Percentiles rank a stretch among this genome's conserved stretches.
These are phyloP conservation scores for Halisarca cf. caerulea DNA, from an alignment of 37 sponge, comb jelly and placozoan species.

Conservation along the genomic window DNA sequence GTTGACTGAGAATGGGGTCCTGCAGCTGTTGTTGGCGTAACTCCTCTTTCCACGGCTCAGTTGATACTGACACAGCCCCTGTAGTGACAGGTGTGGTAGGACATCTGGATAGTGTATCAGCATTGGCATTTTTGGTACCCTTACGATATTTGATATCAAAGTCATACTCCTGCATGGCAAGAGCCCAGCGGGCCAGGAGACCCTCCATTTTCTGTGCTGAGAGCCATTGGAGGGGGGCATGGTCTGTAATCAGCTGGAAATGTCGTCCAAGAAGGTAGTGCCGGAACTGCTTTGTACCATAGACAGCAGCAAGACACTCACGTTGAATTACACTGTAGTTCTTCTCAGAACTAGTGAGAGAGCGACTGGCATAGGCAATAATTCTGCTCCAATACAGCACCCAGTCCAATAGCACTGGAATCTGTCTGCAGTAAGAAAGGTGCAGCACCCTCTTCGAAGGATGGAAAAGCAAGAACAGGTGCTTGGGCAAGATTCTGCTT, in stretches of 20 bases:
- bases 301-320: neutral
- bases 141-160: slow-evolving; percentile 35
- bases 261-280: neutral
- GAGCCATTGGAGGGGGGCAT: too few species aligned
- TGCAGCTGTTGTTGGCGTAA: neutral
- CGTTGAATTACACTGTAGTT: neutral
- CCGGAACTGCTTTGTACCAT: neutral
- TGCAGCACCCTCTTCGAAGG: neutral
- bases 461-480: slow-evolving; percentile 8
- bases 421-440: slow-evolving; percentile 7
- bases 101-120: slow-evolving; percentile 56
- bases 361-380: slow-evolving; percentile 25
- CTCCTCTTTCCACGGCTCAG: too few species aligned
- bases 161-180: too few species aligned
- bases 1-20: neutral
- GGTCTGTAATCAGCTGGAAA: too few species aligned
- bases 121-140: slow-evolving; percentile 48
- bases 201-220: too few species aligned
- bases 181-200: too few species aligned
- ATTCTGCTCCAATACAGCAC: neutral
- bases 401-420: neutral
- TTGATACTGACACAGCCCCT: too few species aligned
- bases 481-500: neutral
- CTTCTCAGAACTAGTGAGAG: neutral
- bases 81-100: too few species aligned